Percentiles rank a stretch among this genome's conserved stretches.
These are phyloP conservation scores for Drosophila austrosaltans DNA, from an alignment of 2,888 invertebrate species.

Conservation along the genomic window DNA sequence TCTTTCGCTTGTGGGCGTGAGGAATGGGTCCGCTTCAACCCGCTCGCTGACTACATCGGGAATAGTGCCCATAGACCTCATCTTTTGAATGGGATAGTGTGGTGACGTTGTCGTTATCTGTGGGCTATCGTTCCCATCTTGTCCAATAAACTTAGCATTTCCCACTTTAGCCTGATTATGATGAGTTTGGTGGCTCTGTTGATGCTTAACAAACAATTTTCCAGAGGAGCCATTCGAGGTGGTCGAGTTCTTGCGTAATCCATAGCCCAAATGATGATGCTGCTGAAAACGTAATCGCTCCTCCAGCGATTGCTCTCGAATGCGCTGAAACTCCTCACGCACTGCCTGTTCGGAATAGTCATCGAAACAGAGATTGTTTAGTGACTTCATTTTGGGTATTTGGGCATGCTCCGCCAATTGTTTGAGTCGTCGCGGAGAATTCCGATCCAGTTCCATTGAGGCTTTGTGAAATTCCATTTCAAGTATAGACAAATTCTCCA, in stretches of 20 bases:
- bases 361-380: conserved; percentile 82
- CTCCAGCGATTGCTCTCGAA: conserved; percentile 75
- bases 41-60: conserved; percentile 82
- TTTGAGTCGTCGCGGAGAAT: conserved; percentile 81
- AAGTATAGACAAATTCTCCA: conserved; percentile 83
- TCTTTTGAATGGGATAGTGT: conserved; percentile 82
- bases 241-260: conserved; percentile 74
- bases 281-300: conserved; percentile 76
- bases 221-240: conserved; percentile 72
- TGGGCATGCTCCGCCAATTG: conserved; percentile 71
- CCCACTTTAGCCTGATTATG: conserved; percentile 79
- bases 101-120: conserved; percentile 25
- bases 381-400: conserved; percentile 82
- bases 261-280: conserved; percentile 45
- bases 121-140: conserved; percentile 75
- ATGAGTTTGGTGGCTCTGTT: conserved; percentile 44
- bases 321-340: conserved; percentile 80
- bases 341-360: conserved; percentile 77
- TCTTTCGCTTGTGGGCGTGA: conserved; percentile 82
- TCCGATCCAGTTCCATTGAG: conserved; percentile 81
- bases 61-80: conserved; percentile 83
- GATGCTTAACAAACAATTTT: conserved; percentile 78
- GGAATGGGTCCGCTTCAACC: conserved; percentile 81
- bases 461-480: conserved; percentile 83
- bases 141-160: conserved; percentile 83